phyloP scores from a whole-genome alignment of 2,888 invertebrate genomes.

The Formica aserva region DNA sequence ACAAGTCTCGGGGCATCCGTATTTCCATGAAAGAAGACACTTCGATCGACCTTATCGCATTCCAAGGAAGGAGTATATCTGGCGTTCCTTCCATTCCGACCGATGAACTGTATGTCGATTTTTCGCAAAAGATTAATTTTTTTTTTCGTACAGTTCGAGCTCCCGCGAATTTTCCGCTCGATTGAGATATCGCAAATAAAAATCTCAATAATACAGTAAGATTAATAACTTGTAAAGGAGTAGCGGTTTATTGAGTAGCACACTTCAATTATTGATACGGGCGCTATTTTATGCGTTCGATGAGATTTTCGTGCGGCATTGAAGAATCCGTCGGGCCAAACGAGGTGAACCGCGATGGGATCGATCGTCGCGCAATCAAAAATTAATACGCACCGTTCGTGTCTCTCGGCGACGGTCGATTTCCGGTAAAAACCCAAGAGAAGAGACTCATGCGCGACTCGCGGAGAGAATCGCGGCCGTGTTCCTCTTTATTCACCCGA shows the following conservation, averaged over 20 bases:
- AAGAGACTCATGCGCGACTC: constrained; percentile 55
- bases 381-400: constrained; percentile 74
- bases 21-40: constrained; percentile 33
- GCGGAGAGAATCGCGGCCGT: constrained; percentile 53
- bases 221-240: background rate
- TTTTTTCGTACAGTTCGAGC: background rate
- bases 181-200: background rate
- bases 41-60: constrained; percentile 38
- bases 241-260: background rate
- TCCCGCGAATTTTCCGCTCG: constrained; percentile 11
- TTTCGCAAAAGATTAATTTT: background rate
- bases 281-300: background rate
- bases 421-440: constrained; percentile 64
- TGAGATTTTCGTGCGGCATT: constrained; percentile 57
- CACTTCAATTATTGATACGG: background rate
- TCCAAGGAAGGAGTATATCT: constrained; percentile 36
- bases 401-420: constrained; percentile 74
- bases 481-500: constrained; percentile 63
- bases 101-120: background rate
- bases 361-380: constrained; percentile 76
- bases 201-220: background rate
- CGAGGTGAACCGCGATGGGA: constrained; percentile 70
- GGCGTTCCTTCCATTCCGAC: background rate
- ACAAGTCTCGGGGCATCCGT: constrained; percentile 60
- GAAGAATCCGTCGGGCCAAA: constrained; percentile 67